Base-by-base conservation (phyloP, 1,140 invertebrate species). In the Diprion similis region DNA sequence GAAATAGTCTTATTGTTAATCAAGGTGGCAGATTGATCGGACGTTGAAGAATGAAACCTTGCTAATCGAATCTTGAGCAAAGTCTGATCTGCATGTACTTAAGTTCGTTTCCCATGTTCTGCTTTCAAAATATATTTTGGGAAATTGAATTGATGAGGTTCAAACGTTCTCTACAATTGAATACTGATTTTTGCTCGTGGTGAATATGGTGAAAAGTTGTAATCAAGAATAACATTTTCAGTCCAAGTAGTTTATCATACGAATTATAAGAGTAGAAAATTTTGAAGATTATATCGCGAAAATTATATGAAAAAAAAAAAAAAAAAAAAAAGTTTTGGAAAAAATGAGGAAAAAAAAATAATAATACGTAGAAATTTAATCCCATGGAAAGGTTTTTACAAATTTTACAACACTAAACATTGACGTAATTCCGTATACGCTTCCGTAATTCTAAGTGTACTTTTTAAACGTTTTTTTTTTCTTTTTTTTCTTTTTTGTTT, bases 341-440 rank as follows among this genome's bases (percentile, higher is more conserved):
- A 75, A 59, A 74, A 78, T 76, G 47, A 66, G 37, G 46, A 70
- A 73, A 19, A 37, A 37, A 76, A 75, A 77, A 18, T 70, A 51
- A 51, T 64, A 64, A 64, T 72, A 66, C 47, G 19, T 46, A 46
- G 45, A 46, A 72, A 66, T 72, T 46, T 66, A 72, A 17, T 72
- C 18, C n/a, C 13, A 19, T 17, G 46, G 65, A 66, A 64, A 65
- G 45, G 18, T 73, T 77, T 81, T 81, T 81, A 83, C 79, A 64
- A 15, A 15, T 65, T 73, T 78, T 79, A 83, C 80, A 84, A 84
- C 81, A 84, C 78, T 81, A 79, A 85, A 83, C 83, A 83, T 82
- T 78, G 80, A 84, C 76, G 76, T 83, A 82, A 82, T 80, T 82
- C 82, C 83, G 84, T 85, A 85, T 85, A 85, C 84, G 72, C 78